phyloP scores from a whole-genome alignment of 2,797 vertebrate genomes.

The Rhinogobio ventralis region DNA sequence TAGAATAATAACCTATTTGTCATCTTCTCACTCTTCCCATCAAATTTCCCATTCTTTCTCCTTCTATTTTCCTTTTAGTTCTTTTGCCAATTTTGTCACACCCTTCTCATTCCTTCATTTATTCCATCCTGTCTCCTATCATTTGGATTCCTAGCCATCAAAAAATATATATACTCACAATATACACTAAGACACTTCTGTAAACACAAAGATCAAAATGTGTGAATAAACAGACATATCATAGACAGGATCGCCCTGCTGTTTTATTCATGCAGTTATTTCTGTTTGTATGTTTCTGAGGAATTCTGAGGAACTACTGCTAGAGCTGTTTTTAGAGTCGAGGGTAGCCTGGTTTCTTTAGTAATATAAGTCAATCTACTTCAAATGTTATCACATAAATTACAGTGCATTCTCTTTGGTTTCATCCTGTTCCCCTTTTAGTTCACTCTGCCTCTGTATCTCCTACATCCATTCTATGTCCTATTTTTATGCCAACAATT shows the following conservation, averaged over 20 bases:
- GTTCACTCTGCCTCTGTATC: background rate
- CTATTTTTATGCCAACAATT: constrained; percentile 40
- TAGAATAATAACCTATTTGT: constrained; percentile 38
- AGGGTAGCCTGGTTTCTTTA: constrained; percentile 11
- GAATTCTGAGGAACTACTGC: background rate
- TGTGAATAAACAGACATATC: constrained; percentile 25
- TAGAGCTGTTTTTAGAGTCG: constrained; percentile 6
- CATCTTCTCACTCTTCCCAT: background rate
- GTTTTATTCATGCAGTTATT: background rate
- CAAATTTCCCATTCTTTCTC: constrained; percentile 6
- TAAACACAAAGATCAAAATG: background rate
- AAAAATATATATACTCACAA: background rate
- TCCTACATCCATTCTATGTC: constrained; percentile 29
- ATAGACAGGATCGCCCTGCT: background rate
- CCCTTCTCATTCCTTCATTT: background rate
- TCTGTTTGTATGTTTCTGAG: background rate
- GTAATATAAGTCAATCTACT: background rate
- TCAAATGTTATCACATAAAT: constrained; percentile 48
- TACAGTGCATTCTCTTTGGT: constrained; percentile 69
- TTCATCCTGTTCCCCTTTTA: constrained; percentile 11
- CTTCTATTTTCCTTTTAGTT: background rate
- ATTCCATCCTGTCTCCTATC: background rate
- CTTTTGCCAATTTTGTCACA: background rate
- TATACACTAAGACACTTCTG: background rate
- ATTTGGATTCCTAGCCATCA: background rate